Base-by-base conservation (phyloP, 1,140 invertebrate genomes). In the Agraylea sexmaculata region DNA sequence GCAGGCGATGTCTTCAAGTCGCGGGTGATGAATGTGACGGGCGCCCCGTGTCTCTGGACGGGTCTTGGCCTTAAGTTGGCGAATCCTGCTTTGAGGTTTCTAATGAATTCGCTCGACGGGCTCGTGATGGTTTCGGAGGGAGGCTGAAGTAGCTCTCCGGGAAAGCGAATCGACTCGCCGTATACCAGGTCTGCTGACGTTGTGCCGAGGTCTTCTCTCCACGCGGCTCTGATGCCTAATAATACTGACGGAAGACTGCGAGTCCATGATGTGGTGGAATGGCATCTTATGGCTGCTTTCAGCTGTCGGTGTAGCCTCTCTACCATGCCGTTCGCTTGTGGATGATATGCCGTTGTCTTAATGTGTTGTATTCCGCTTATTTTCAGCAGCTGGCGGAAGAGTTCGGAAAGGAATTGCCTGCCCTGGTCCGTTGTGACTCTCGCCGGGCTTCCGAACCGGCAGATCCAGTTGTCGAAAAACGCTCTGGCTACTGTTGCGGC, bases 301-400 rank as follows among this genome's bases (percentile, higher is more conserved):
- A 66, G 37, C 7, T 50, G 43, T 1, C 63, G 43, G 39, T 67
- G 63, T 25, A 55, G 54, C 2, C 63, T 42, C 39, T 68, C 62
- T 3, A 67, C 49, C 47, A 63, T 53, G 0, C 62, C 60, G 36
- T 65, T 64, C 18, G 55, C 46, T 13, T 40, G 36, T 7, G 61
- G 59, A 35, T 65, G 60, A 33, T 61, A 61, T 17, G 56, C 50
- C 1, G 62, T 64, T 4, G 63, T 67, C 7, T 47, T 43, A 4
- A 38, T 29, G 30, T 53, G 49, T 11, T 15, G 25, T 3, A 37
- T 41, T 4, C 54, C 53, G 2, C 47, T 16, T 3, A 53, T 6
- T 19, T 17, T 15, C 0, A 31, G 16, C 6, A 59, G 31, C 6
- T 41, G 15, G 6, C 43, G 53, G 33, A 35, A 51, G 2, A 51